These are phyloP conservation scores for Conops quadrifasciatus DNA, from an alignment of 2,888 invertebrate genomes.

Conservation along the genomic window DNA sequence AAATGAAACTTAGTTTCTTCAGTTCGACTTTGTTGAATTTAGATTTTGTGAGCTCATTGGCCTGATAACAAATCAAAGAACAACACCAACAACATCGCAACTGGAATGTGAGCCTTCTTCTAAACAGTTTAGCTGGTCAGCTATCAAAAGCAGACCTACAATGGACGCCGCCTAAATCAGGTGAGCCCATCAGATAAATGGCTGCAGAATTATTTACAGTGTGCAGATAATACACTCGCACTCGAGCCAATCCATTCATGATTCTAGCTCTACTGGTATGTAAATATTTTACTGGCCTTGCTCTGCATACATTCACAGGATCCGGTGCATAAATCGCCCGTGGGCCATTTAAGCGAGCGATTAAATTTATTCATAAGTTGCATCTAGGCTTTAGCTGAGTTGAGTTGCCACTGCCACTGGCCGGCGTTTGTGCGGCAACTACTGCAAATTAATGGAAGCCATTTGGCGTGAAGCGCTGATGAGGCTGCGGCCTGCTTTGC, in stretches of 20 bases:
- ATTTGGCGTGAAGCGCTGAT: slow-evolving; percentile 30
- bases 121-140: background rate
- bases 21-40: background rate
- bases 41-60: background rate
- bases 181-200: background rate
- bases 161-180: slow-evolving; percentile 1
- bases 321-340: slow-evolving; percentile 23
- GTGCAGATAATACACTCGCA: slow-evolving; percentile 8
- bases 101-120: background rate
- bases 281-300: slow-evolving; percentile 29
- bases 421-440: slow-evolving; percentile 26
- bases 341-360: slow-evolving; percentile 28
- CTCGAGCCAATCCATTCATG: slow-evolving; percentile 25
- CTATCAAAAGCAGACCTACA: background rate
- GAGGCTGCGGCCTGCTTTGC: slow-evolving; percentile 30
- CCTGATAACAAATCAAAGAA: background rate
- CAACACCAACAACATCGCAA: no score
- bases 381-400: slow-evolving; percentile 28
- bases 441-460: slow-evolving; percentile 35
- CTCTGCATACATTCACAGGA: slow-evolving; percentile 17
- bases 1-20: no score
- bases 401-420: slow-evolving; percentile 16
- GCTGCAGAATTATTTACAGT: slow-evolving; percentile 12
- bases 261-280: slow-evolving; percentile 15
- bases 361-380: slow-evolving; percentile 35